Percentiles rank a stretch among this genome's conserved stretches.
Conservation (phyloP, 2,888 invertebrate species). For the Sarcophaga rosellei region DNA sequence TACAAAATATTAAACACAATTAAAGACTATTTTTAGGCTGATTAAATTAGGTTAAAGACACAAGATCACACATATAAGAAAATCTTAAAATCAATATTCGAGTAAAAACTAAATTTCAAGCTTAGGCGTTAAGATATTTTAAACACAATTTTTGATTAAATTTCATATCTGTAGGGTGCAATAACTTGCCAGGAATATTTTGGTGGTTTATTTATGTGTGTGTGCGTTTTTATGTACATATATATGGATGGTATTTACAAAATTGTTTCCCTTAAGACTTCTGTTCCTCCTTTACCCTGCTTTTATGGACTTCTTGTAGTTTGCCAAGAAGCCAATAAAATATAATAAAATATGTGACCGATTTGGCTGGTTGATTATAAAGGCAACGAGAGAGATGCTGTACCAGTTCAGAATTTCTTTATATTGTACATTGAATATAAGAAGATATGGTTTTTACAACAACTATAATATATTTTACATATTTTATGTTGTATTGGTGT, state of each 20-base stretch:
- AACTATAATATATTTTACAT: not conserved
- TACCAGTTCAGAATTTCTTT: constrained; percentile 7
- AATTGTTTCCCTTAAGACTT: constrained; percentile 9
- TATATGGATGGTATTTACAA: not conserved
- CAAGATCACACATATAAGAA: too few relatives aligned
- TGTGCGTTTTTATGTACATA: not conserved
- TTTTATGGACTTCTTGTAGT: not conserved
- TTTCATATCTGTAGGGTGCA: too few relatives aligned
- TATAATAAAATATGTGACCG: constrained; percentile 65
- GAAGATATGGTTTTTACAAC: not conserved
- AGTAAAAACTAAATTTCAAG: too few relatives aligned
- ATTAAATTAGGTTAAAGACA: too few relatives aligned
- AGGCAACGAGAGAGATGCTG: not conserved
- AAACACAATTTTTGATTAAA: too few relatives aligned
- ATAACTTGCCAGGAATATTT: too few relatives aligned
- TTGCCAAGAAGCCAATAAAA: constrained; percentile 52
- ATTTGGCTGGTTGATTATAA: constrained; percentile 59
- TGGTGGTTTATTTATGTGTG: not conserved
- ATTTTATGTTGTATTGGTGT: not conserved
- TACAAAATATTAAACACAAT: not conserved
- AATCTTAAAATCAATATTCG: too few relatives aligned
- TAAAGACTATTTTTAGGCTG: constrained; percentile 30
- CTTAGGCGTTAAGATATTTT: too few relatives aligned
- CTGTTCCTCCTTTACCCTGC: not conserved
- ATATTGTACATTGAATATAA: too few relatives aligned